Percentiles rank a stretch among this genome's conserved stretches.
Evolutionary conservation across 2,113 vertebrate genomes (phyloP).

Genomic region (Typhlomys cinereus): DNA sequence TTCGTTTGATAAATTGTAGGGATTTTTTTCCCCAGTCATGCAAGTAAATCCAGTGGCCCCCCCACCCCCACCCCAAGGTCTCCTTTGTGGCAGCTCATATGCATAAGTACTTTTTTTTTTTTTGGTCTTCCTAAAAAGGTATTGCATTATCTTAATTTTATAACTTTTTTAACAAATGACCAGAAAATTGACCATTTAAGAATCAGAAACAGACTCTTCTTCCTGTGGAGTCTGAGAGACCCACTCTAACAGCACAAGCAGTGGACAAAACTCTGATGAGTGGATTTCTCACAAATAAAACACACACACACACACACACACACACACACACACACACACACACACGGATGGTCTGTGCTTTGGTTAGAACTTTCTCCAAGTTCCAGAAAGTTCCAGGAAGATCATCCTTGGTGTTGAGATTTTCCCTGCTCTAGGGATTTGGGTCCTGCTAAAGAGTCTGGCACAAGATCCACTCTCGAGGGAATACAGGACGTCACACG

Average conservation of each 20-base stretch:
- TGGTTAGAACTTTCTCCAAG: background rate
- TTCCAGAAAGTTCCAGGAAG: background rate
- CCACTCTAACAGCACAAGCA: background rate
- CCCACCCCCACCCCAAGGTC: background rate
- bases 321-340: too few relatives aligned
- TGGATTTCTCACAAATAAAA: background rate
- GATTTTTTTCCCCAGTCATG: background rate
- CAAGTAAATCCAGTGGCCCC: background rate
- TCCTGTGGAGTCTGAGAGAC: background rate
- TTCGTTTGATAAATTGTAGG: background rate
- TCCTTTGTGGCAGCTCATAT: background rate
- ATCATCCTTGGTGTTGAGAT: background rate
- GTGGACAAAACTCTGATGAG: background rate
- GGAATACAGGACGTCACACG: background rate
- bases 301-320: too few relatives aligned
- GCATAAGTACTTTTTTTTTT: background rate
- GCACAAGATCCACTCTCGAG: background rate
- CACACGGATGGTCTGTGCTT: background rate
- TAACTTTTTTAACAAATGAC: background rate
- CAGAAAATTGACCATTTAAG: background rate
- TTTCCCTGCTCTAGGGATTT: background rate
- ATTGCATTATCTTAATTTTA: background rate
- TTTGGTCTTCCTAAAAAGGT: background rate
- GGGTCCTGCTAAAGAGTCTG: background rate
- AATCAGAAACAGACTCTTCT: background rate